Percentiles rank a stretch among this genome's conserved stretches.
Conservation (phyloP, 2,888 invertebrate genomes). For the Sarcophaga carnaria region DNA sequence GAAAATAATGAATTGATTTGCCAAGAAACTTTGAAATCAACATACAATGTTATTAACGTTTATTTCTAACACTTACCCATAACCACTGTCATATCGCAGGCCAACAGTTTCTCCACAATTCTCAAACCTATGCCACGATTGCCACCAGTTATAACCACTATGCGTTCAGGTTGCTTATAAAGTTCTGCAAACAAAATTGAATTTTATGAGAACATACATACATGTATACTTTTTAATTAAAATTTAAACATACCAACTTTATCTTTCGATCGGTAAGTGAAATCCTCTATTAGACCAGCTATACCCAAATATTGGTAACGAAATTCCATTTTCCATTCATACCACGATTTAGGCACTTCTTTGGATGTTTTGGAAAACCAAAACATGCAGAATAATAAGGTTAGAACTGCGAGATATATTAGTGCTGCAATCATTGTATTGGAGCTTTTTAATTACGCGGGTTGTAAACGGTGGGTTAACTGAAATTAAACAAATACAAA, state of each 20-base stretch:
- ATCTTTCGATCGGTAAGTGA: constrained; percentile 75
- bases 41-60: not conserved
- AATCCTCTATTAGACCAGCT: constrained; percentile 79
- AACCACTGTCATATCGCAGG: constrained; percentile 89
- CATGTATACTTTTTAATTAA: constrained; percentile 23
- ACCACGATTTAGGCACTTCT: constrained; percentile 80
- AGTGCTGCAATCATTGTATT: constrained; percentile 71
- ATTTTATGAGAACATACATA: not conserved
- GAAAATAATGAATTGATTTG: too few species aligned
- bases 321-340: constrained; percentile 80
- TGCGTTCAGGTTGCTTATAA: constrained; percentile 85
- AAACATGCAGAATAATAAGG: constrained; percentile 75
- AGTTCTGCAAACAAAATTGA: constrained; percentile 83
- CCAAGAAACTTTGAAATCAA: not conserved
- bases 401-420: constrained; percentile 70
- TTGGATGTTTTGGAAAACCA: constrained; percentile 80
- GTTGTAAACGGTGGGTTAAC: too few species aligned
- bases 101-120: constrained; percentile 88
- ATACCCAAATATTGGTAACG: constrained; percentile 79
- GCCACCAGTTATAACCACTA: constrained; percentile 93
- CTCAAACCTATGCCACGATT: constrained; percentile 92
- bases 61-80: constrained; percentile 84
- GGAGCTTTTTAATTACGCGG: not conserved
- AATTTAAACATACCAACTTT: constrained; percentile 77
- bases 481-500: not conserved